Evolutionary conservation across 2,888 invertebrate genomes (phyloP).

Genomic region (Dioctria rufipes): DNA sequence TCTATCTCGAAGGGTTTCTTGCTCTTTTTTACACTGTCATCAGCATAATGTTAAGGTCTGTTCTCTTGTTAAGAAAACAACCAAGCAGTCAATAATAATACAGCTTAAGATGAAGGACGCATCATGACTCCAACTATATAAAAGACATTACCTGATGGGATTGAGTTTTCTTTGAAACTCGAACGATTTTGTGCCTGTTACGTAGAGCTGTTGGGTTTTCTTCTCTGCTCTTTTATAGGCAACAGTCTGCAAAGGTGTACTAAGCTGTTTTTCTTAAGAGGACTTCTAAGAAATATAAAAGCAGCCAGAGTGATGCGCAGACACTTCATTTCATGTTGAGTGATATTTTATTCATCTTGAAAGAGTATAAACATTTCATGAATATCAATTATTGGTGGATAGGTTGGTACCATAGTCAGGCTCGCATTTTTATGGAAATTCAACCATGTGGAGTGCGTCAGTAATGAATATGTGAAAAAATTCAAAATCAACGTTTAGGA

Average conservation of each 20-base stretch:
- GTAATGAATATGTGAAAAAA: background rate
- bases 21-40: conserved; percentile 28
- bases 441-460: conserved; percentile 9
- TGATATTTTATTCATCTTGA: conserved; percentile 52
- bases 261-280: conserved; percentile 24
- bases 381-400: conserved; percentile 46
- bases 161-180: conserved; percentile 34
- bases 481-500: too few relatives aligned
- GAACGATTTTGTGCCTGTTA: conserved; percentile 9
- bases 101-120: conserved; percentile 34
- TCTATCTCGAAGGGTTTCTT: background rate
- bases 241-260: conserved; percentile 35
- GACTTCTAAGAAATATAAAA: conserved; percentile 41
- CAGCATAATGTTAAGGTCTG: conserved; percentile 47
- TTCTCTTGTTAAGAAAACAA: conserved; percentile 44
- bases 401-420: background rate
- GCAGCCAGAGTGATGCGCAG: conserved; percentile 15
- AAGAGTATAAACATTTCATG: conserved; percentile 47
- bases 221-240: background rate
- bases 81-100: conserved; percentile 46
- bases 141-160: conserved; percentile 9
- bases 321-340: conserved; percentile 34
- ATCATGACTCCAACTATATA: conserved; percentile 47
- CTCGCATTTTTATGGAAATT: conserved; percentile 38
- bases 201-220: conserved; percentile 21